phyloP scores from a whole-genome alignment of 2,797 vertebrate species.

The Sciaenops ocellatus region DNA sequence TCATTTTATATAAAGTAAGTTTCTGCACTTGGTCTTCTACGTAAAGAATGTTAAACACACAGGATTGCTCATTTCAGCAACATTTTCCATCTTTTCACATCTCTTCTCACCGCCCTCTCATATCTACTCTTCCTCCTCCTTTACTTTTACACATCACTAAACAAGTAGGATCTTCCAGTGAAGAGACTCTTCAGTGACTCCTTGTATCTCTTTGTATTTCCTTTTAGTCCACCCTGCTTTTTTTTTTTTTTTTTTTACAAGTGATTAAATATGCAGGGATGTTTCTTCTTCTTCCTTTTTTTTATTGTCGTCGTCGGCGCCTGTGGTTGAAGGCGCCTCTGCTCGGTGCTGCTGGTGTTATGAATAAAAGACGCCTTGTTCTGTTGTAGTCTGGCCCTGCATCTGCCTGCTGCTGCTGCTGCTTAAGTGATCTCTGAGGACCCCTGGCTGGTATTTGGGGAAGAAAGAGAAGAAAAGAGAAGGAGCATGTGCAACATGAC shows the following conservation, averaged over 20 bases:
- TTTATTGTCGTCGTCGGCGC: background rate
- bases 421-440: conserved; percentile 59
- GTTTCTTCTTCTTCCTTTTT: conserved; percentile 26
- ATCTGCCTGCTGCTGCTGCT: conserved; percentile 56
- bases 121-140: background rate
- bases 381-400: conserved; percentile 57
- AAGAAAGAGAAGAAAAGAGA: conserved; percentile 17
- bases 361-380: conserved; percentile 71
- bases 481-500: conserved; percentile 18
- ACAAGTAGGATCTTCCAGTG: background rate
- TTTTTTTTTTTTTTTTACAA: conserved; percentile 2
- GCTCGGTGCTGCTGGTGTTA: conserved; percentile 57
- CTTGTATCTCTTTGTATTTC: conserved; percentile 37
- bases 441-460: conserved; percentile 43
- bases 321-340: conserved; percentile 50
- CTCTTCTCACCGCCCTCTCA: background rate
- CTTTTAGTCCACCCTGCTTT: conserved; percentile 2
- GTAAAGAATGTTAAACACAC: background rate
- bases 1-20: too few species aligned
- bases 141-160: background rate
- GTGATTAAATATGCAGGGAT: conserved; percentile 48
- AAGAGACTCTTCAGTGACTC: background rate
- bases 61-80: background rate
- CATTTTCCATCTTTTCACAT: background rate
- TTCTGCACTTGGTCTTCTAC: background rate